A percentile compares a stretch with the other conserved stretches of the same genome.
Conservation (phyloP, 2,113 vertebrate genomes). For the Eulemur rufifrons region DNA sequence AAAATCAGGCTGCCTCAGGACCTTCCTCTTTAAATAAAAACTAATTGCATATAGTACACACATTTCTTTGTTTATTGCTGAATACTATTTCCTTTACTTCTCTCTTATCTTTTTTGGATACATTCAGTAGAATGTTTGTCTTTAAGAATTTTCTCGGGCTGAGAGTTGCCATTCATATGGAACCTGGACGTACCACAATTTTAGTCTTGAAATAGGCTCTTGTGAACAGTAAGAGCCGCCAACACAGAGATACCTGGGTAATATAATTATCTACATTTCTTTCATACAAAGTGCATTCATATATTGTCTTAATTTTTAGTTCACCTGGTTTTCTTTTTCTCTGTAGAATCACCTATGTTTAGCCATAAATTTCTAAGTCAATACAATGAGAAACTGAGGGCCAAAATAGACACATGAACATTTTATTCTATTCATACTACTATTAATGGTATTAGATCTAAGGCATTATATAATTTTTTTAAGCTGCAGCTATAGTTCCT, state of each 20-base stretch:
- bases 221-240: neutral
- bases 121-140: neutral
- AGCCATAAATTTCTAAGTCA: neutral
- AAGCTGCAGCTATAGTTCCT: neutral
- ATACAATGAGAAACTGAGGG: neutral
- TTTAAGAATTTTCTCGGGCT: neutral
- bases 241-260: neutral
- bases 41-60: neutral
- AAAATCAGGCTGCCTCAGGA: constrained; percentile 56
- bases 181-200: neutral
- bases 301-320: neutral
- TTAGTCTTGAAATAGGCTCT: neutral
- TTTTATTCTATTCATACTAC: neutral
- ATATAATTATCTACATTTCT: neutral
- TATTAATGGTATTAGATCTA: neutral
- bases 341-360: neutral
- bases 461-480: neutral
- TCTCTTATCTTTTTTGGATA: neutral
- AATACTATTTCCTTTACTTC: neutral
- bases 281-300: neutral
- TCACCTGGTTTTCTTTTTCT: neutral
- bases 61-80: neutral
- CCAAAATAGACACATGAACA: neutral
- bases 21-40: constrained; percentile 39
- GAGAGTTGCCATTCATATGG: neutral